Percentiles rank a stretch among this genome's conserved stretches.
Evolutionary conservation across 2,113 vertebrate species (phyloP).

Genomic region (Mesembrinibis cayennensis): DNA sequence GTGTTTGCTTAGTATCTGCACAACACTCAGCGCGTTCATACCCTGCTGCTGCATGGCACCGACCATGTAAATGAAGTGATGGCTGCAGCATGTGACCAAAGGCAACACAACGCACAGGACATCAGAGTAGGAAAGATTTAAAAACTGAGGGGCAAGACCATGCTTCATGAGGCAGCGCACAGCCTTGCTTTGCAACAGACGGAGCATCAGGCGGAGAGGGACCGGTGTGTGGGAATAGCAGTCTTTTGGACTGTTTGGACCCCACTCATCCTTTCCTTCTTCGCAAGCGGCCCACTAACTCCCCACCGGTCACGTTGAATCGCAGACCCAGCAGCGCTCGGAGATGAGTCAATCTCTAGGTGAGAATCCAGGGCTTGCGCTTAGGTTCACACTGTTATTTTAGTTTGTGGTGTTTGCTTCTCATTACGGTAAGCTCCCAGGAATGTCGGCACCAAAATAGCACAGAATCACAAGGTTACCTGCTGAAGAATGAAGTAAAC

Average conservation of each 20-base stretch:
- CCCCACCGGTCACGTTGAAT: not conserved
- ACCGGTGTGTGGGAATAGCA: fast-evolving
- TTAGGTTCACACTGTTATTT: slow-evolving; percentile 61
- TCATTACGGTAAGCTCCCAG: slow-evolving; percentile 55
- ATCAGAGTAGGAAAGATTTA: not conserved
- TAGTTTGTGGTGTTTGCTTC: slow-evolving; percentile 61
- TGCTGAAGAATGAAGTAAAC: slow-evolving; percentile 57
- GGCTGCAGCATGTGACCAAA: not conserved
- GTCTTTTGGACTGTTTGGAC: not conserved
- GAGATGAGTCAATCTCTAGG: slow-evolving; percentile 43
- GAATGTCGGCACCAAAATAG: slow-evolving; percentile 67
- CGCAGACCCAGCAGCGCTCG: not conserved
- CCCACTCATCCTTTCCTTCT: not conserved
- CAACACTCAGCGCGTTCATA: not conserved
- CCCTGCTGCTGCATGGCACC: not conserved
- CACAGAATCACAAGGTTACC: slow-evolving; percentile 63
- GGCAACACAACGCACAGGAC: not conserved
- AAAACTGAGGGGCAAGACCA: not conserved
- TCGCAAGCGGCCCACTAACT: not conserved
- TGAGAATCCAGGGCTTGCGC: slow-evolving; percentile 32
- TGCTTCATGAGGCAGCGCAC: not conserved
- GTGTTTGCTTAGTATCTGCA: not conserved
- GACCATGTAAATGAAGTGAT: not conserved
- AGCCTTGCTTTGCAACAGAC: not conserved
- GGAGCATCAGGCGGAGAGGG: not conserved